These are phyloP conservation scores for Troides aeacus DNA, from an alignment of 2,888 invertebrate genomes.

Conservation along the genomic window DNA sequence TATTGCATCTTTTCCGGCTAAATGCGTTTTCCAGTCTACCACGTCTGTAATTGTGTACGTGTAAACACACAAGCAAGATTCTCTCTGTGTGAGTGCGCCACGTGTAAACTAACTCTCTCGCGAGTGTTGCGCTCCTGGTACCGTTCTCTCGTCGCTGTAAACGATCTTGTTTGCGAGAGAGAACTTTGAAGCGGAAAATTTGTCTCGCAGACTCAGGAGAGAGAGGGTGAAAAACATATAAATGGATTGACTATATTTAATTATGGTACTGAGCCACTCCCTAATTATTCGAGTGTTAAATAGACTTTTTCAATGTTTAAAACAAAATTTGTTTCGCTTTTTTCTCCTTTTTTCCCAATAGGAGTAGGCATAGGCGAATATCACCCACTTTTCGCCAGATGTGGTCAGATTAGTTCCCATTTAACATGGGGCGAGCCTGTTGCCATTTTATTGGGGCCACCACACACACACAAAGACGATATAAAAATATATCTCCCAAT, in stretches of 20 bases:
- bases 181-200: constrained; percentile 40
- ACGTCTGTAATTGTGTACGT: constrained; percentile 54
- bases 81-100: constrained; percentile 54
- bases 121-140: constrained; percentile 42
- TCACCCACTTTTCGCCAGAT: too few species aligned
- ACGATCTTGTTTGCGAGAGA: constrained; percentile 42
- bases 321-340: background rate
- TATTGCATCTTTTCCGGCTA: constrained; percentile 61
- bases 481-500: too few species aligned
- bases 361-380: too few species aligned
- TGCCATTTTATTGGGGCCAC: too few species aligned
- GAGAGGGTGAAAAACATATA: constrained; percentile 32
- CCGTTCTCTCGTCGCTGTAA: constrained; percentile 44
- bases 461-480: too few species aligned
- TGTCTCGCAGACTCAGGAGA: constrained; percentile 36
- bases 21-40: constrained; percentile 66
- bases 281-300: constrained; percentile 6
- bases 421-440: too few species aligned
- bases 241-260: constrained; percentile 33
- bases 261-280: constrained; percentile 18
- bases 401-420: too few species aligned
- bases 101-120: constrained; percentile 42
- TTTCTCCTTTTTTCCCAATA: too few species aligned
- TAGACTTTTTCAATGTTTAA: constrained; percentile 7
- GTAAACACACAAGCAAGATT: constrained; percentile 32